Evolutionary conservation across 1,140 invertebrate species (phyloP), one percentile per base, ranked within the genome.

Genomic region (Linepithema humile): DNA sequence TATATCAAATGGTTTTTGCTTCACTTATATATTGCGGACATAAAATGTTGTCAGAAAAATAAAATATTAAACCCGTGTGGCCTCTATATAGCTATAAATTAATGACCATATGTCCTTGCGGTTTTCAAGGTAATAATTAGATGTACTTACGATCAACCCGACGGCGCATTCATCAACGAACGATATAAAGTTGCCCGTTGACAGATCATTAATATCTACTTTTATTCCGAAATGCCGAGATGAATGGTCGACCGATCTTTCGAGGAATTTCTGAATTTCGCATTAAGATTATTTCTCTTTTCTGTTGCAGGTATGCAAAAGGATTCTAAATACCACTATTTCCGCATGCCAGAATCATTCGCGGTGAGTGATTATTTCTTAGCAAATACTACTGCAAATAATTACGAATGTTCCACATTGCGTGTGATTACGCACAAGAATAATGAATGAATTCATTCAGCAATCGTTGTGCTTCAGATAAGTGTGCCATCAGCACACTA

Each of bases 251-350:
- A 4, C 10, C 38, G 64, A 29, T 15, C 38, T 38, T 67, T 48
- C 15, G 15, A 20, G 40, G 29, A 57, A 60, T 40, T 60, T n/a
- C 17, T 40, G 4, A 59, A 69, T 69, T 73, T 40, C 23, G 20
- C 9, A 26, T 12, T 75, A 26, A 82, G 3, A 45, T 74, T 60
- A 60, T 60, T 82, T 17, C n/a, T 45, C 26, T 38, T 78, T 77
- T 88, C 3, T 89, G 82, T 89, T 89, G 1, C 85, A 89, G 85
- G 85, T 89, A 80, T 85, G 87, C 86, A 32, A 67, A 67, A 40
- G 23, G 38, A 67, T 40, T 29, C 43, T 38, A 69, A 17, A 29
- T 43, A 32, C 10, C 10, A 15, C 10, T 45, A 15, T 45, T 74
- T 1, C 12, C 15, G n/a, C 45, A 69, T n/a, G 29, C 35, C 26